These are phyloP conservation scores for Gryllus longicercus DNA, from an alignment of 2,888 invertebrate genomes.

Conservation along the genomic window DNA sequence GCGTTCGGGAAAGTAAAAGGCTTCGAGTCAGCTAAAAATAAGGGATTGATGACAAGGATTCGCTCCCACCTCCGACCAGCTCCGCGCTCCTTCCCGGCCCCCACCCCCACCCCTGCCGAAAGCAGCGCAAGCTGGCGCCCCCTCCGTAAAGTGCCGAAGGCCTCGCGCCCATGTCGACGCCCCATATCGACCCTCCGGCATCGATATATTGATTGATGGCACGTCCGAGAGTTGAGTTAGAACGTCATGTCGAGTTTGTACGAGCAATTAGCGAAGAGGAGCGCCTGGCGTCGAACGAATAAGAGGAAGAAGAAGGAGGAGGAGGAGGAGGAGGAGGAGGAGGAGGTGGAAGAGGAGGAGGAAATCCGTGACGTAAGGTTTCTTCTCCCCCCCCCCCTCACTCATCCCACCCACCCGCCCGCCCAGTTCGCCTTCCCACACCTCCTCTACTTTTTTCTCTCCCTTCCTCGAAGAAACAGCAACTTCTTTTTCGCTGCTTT, in stretches of 20 bases:
- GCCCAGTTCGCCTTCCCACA: neutral
- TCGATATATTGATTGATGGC: constrained; percentile 8
- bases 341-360: too few relatives aligned
- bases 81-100: neutral
- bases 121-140: neutral
- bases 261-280: constrained; percentile 10
- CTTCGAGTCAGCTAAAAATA: constrained; percentile 10
- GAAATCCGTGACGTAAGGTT: neutral
- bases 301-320: neutral
- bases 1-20: constrained; percentile 5
- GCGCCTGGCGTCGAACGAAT: neutral
- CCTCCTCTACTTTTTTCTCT: neutral
- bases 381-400: neutral
- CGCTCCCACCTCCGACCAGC: neutral
- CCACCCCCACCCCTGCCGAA: neutral
- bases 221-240: neutral
- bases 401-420: neutral
- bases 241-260: neutral
- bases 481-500: neutral
- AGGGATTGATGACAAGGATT: constrained; percentile 7
- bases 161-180: neutral
- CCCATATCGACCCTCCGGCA: neutral
- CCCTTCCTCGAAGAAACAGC: neutral
- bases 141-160: neutral
- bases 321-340: neutral